Evolutionary conservation across 1,140 invertebrate genomes (phyloP), one percentile per base, ranked within the genome.

Genomic region (Choristoneura fumiferana): DNA sequence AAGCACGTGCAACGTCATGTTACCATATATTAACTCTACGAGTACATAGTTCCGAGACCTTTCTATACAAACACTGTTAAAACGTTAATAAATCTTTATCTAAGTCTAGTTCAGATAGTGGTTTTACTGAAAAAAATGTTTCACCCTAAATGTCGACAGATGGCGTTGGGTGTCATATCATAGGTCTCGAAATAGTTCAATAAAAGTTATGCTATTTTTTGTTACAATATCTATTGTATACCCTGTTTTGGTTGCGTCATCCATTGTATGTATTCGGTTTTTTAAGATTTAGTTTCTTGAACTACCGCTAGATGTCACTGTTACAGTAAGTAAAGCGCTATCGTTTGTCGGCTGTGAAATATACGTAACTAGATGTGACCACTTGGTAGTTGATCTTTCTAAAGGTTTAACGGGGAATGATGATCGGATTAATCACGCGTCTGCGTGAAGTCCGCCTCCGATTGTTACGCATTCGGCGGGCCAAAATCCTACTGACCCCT

Each of bases 391-490:
- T 53, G 77, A 84, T 84, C 81, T 81, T 84, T 84, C 77, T 60
- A 76, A 78, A 77, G 81, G 76, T 81, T 80, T 57, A 76, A 77
- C 68, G 78, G 81, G 78, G 78, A 52, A 75, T 87, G 84, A 87
- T 87, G 84, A 87, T 83, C 65, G 80, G 84, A 68, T 65, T 65
- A 13, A 58, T 58, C 79, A 77, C 62, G 65, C 73, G 71, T 54
- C 69, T 84, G 80, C 59, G 62, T 79, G 84, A 87, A 14, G 84
- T 84, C 81, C 84, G 73, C 59, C 54, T 33, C 76, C 81, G 67
- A 80, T 34, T 87, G 84, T 87, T 87, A 87, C 84, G 81, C 81
- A 64, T 74, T 58, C 29, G 67, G 73, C 69, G 84, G 84, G 78
- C 84, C 52, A 74, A 86, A 83, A 73, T 67, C 73, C 63, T 64